Evolutionary conservation across 64 coral and sea anemone genomes (phyloP).

Genomic region (Porites australiensis): DNA sequence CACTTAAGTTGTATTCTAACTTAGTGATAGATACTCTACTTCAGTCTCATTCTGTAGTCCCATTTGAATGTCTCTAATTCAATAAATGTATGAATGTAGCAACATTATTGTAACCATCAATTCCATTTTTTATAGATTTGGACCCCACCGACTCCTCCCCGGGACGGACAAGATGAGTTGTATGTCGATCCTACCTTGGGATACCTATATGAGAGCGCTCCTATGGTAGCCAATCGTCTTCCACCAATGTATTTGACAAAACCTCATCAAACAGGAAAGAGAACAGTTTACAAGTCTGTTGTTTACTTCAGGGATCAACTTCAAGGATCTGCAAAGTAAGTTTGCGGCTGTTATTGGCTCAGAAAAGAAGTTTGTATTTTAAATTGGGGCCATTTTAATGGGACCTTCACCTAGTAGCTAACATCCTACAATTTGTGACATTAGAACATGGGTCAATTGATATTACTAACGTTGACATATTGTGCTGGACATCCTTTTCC

Average conservation of each 20-base stretch:
- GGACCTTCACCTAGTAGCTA: too few species aligned
- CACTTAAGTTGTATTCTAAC: too few species aligned
- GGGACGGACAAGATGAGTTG: slow-evolving; percentile 87
- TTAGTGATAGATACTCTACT: too few species aligned
- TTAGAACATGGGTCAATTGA: too few species aligned
- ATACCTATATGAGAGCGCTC: slow-evolving; percentile 77
- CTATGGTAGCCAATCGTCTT: slow-evolving; percentile 59
- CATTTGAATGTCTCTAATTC: too few species aligned
- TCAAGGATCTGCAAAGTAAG: slow-evolving; percentile 89
- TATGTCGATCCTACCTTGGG: slow-evolving; percentile 79
- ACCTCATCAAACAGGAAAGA: slow-evolving; percentile 77
- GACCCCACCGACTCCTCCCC: slow-evolving; percentile 96
- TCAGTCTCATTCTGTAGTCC: too few species aligned
- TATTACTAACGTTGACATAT: too few species aligned
- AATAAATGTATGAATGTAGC: too few species aligned
- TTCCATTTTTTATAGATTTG: slow-evolving; percentile 71
- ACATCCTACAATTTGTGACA: too few species aligned
- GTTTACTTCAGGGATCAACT: slow-evolving; percentile 87
- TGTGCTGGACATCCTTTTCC: too few species aligned
- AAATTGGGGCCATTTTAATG: too few species aligned
- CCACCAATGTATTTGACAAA: slow-evolving; percentile 66
- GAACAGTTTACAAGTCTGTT: slow-evolving; percentile 75
- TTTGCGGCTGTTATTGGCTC: neutral
- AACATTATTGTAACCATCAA: too few species aligned
- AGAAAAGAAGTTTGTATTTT: neutral